A percentile compares a stretch with the other conserved stretches of the same genome.
Conservation (phyloP, 2,888 invertebrate species). For the Torymus auratus region DNA sequence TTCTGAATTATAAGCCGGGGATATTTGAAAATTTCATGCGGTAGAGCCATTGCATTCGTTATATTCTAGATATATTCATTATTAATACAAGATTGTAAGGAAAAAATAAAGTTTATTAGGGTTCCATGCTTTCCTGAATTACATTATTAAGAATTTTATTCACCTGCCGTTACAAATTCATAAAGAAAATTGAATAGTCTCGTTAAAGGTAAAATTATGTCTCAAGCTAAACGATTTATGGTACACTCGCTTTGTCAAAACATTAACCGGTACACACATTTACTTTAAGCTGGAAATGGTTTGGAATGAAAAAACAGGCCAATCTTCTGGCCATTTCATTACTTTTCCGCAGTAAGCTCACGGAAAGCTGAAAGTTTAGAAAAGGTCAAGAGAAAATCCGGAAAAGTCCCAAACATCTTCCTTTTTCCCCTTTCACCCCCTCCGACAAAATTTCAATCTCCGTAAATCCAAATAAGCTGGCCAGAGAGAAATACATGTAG, state of each 20-base stretch:
- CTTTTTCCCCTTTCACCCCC: not conserved
- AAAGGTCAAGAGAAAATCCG: conserved; percentile 30
- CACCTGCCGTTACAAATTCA: too few relatives aligned
- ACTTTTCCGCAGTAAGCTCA: conserved; percentile 41
- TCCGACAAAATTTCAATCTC: conserved; percentile 51
- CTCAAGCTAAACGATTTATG: too few relatives aligned
- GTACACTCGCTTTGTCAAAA: not conserved
- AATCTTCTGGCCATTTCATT: conserved; percentile 29
- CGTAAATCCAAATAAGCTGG: conserved; percentile 42
- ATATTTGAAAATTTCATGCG: not conserved
- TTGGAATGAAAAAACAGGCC: not conserved
- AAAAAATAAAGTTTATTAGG: too few relatives aligned
- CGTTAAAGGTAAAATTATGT: too few relatives aligned
- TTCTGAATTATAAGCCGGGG: not conserved
- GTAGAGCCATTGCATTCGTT: not conserved
- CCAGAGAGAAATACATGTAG: conserved; percentile 6
- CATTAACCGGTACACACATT: conserved; percentile 10
- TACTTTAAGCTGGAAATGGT: not conserved
- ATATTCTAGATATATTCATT: not conserved
- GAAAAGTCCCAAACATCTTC: conserved; percentile 26
- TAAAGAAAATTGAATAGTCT: too few relatives aligned
- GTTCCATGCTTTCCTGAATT: too few relatives aligned
- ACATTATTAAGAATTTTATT: too few relatives aligned
- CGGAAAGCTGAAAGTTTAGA: conserved; percentile 33
- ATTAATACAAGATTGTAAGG: too few relatives aligned